Base-by-base conservation (phyloP, 2,113 vertebrate species). In the Muntiacus muntjak region DNA sequence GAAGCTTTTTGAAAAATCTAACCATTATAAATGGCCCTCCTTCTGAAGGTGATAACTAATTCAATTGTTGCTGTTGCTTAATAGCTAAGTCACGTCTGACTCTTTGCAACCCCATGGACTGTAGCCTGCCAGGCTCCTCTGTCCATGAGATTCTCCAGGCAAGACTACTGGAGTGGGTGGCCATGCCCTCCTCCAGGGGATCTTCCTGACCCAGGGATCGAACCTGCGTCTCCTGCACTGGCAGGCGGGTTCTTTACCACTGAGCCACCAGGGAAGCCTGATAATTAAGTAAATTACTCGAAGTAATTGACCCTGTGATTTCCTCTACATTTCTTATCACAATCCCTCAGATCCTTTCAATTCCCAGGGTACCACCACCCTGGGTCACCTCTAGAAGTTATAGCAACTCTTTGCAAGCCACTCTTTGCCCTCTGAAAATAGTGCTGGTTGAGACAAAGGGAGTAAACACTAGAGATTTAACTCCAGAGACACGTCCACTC, bases 341-440 rank as follows among this genome's bases (percentile, higher is more conserved):
- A 5, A 3, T 21, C 50, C 67, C 26, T 74, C 17, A 2, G 26
- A 45, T 57, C 47, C 82, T 50, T 55, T 57, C 40, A 30, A 7
- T 36, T 36, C 74, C 36, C 91, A 52, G 79, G 26, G 33, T 6
- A 2, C 16, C 1, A 6, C 43, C 1, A 0, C 14, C 33, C 10
- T 2, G 10, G 25, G 36, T 1, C 43, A 60, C 6, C 43, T 16
- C 25, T 17, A 11, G 26, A 76, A 40, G 33, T 17, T 7, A 60
- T 5, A 9, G 91, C 2, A 10, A 23, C 91, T 74, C 19, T 15
- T 6, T 7, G 78, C 12, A 1, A 6, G 58, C 25, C 1, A 0
- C 4, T 30, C 8, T 10, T 17, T 26, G 13, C 52, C 62, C 52
- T 52, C 55, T 52, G 55, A 79, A 79, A 55, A n/a, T 7, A 3